These are phyloP conservation scores for Rissa tridactyla DNA, from an alignment of 2,113 vertebrate species.

Conservation along the genomic window DNA sequence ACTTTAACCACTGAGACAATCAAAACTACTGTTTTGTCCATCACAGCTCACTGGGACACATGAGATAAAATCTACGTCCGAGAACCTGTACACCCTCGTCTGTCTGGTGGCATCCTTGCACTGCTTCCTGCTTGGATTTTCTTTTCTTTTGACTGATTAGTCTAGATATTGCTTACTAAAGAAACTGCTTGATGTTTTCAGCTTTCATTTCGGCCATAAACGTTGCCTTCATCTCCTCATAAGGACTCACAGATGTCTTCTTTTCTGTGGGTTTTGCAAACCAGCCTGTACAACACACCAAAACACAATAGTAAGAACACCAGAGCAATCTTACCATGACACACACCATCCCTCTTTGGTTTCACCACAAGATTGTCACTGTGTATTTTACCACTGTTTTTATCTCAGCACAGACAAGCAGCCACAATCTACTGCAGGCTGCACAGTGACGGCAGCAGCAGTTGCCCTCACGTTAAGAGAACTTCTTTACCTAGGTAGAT, in stretches of 20 bases:
- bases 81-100: background rate
- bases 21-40: background rate
- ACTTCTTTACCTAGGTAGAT: background rate
- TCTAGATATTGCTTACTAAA: conserved; percentile 78
- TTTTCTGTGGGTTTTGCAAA: conserved; percentile 75
- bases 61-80: background rate
- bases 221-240: conserved; percentile 64
- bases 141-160: background rate
- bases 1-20: background rate
- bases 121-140: background rate
- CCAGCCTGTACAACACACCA: conserved; percentile 80
- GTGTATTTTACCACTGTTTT: background rate
- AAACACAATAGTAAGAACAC: background rate
- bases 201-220: conserved; percentile 89
- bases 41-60: background rate
- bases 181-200: conserved; percentile 84
- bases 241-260: background rate
- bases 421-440: background rate
- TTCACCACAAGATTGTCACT: background rate
- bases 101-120: background rate
- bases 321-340: background rate
- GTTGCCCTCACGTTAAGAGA: background rate
- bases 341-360: background rate
- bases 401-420: background rate
- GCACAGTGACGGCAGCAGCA: background rate